phyloP scores from a whole-genome alignment of 2,888 invertebrate species.

The Branchipolynoe longqiensis region DNA sequence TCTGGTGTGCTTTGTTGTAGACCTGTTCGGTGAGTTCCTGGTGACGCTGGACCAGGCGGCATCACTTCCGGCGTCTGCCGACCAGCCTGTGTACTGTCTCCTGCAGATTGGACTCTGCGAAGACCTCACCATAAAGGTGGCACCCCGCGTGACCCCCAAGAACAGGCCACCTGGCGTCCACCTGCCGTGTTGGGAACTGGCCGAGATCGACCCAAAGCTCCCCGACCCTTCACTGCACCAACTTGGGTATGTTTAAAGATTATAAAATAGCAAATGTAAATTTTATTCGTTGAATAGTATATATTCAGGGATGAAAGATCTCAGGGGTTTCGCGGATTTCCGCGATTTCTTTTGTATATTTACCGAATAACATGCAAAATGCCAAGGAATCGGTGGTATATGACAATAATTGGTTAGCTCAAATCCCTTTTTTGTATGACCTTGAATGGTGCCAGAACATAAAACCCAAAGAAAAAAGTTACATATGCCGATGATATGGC shows the following conservation, averaged over 20 bases:
- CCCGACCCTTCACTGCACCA: slow-evolving; percentile 66
- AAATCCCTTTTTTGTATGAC: no score
- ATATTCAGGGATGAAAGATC: no score
- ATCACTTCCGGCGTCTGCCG: background rate
- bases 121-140: slow-evolving; percentile 61
- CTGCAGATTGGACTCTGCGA: slow-evolving; percentile 62
- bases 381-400: no score
- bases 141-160: slow-evolving; percentile 60
- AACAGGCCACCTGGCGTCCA: slow-evolving; percentile 65
- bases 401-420: no score
- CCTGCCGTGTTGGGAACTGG: slow-evolving; percentile 70
- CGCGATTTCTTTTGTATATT: no score
- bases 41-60: slow-evolving; percentile 58
- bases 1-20: slow-evolving; percentile 51
- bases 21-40: slow-evolving; percentile 55
- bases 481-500: no score
- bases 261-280: no score
- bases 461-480: no score
- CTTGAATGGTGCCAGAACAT: no score
- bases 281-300: no score
- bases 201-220: slow-evolving; percentile 71
- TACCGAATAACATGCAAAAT: no score
- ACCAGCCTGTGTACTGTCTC: slow-evolving; percentile 58
- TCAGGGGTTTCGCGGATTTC: no score
- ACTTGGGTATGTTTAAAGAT: slow-evolving; percentile 68